Base-by-base conservation (phyloP, 2,797 vertebrate species). In the Fundulus diaphanus region DNA sequence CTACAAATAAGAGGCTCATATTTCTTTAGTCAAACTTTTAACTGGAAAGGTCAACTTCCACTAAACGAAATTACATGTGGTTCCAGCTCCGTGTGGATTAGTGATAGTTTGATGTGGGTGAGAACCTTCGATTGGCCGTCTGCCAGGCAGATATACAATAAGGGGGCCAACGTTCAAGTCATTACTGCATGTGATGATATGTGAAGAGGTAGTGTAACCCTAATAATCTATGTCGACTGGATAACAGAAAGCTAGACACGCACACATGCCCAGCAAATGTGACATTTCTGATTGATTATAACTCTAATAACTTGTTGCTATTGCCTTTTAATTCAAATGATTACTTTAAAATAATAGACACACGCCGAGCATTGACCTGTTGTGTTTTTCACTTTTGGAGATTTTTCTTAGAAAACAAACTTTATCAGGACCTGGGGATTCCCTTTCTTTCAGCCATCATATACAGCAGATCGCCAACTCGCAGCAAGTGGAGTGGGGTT, bases 41-140 rank as follows among this genome's bases (percentile, higher is more conserved):
- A 54, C n/a, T 15, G 29, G 27, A 11, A 31, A 57, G 56, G 29
- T 57, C 27, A 57, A 29, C 29, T 57, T 31, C 56, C 29, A 18
- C 56, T 16, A 57, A 57, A 13, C 5, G 29, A 16, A 18, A 57
- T 57, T 57, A 15, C 16, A 40, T 40, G 54, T 31, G 15, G 15
- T 57, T 57, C 15, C 56, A 57, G 27, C 15, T 29, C 56, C 40
- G 66, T 74, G 72, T 52, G 70, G 61, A 57, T 80, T 49, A 51
- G 68, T 68, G 68, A n/a, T 27, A 73, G 72, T 63, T 72, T 86
- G 82, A 88, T 80, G 85, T 35, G 29, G 18, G 74, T 37, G 85
- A 87, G 87, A 89, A 89, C 85, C n/a, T 92, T 90, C 85, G 88
- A 91, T 85, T 85, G 86, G 74, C 65, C 52, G 73, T 56, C 59